Percentiles rank a stretch among this genome's conserved stretches.
phyloP scores from a whole-genome alignment of 2,797 vertebrate genomes.

The Sciurus vulgaris region DNA sequence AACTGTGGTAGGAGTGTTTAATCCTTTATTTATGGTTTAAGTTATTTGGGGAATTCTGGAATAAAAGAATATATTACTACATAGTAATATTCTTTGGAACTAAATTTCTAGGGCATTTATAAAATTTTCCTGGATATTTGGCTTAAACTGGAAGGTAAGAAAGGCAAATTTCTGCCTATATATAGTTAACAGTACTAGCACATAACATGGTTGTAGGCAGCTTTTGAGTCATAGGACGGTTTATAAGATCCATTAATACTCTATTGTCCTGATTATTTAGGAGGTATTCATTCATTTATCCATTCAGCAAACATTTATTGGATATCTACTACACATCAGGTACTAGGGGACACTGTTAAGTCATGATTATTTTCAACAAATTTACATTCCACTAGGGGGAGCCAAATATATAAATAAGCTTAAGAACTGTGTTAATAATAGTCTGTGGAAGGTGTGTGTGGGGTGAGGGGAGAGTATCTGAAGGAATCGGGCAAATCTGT shows the following conservation, averaged over 20 bases:
- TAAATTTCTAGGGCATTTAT: constrained; percentile 1
- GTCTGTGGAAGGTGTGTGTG: neutral
- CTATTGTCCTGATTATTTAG: neutral
- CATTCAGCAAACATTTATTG: neutral
- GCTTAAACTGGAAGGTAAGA: neutral
- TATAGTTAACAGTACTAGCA: no score
- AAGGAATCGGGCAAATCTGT: neutral
- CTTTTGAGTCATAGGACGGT: neutral
- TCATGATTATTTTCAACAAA: neutral
- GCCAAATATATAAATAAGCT: constrained; percentile 53
- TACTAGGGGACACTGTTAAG: neutral
- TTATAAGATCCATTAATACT: neutral
- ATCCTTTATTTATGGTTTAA: neutral
- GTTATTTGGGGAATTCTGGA: constrained; percentile 10
- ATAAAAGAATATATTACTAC: neutral
- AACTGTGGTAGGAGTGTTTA: neutral
- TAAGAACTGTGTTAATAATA: neutral
- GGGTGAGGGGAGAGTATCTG: neutral
- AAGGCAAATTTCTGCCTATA: neutral
- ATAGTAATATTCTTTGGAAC: neutral
- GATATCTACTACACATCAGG: neutral
- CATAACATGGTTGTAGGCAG: neutral
- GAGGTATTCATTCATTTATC: neutral
- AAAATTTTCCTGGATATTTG: neutral
- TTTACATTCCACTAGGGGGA: constrained; percentile 55